Percentiles rank a stretch among this genome's conserved stretches.
phyloP scores from a whole-genome alignment of 2,797 vertebrate species.

The Lateolabrax maculatus region DNA sequence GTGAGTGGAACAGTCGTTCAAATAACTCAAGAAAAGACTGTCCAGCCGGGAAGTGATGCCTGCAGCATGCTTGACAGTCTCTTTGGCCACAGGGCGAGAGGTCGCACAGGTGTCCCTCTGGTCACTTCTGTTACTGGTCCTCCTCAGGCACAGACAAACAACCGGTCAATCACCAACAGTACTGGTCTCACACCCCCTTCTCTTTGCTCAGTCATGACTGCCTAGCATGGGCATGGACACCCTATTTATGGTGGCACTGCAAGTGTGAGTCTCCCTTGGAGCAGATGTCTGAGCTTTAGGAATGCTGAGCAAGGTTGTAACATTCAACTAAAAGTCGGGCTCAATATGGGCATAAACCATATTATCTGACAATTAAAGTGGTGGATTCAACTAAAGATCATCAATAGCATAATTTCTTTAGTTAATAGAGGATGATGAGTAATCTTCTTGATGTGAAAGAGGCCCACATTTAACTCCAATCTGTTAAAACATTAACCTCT shows the following conservation, averaged over 20 bases:
- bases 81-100: conserved; percentile 39
- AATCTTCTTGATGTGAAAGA: neutral
- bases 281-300: conserved; percentile 70
- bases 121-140: conserved; percentile 53
- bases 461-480: neutral
- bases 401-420: neutral
- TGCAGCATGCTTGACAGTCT: conserved; percentile 32
- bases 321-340: conserved; percentile 27
- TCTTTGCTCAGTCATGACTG: conserved; percentile 75
- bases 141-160: conserved; percentile 42
- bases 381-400: neutral
- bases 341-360: neutral
- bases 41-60: conserved; percentile 2
- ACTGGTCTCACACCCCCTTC: conserved; percentile 28
- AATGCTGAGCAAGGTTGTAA: conserved; percentile 66
- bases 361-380: neutral
- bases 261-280: conserved; percentile 43
- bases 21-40: conserved; percentile 20
- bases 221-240: conserved; percentile 46
- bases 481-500: neutral
- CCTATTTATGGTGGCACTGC: conserved; percentile 73
- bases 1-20: conserved; percentile 19
- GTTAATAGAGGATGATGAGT: neutral
- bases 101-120: conserved; percentile 77
- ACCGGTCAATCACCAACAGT: conserved; percentile 13